Conservation (phyloP, 2,888 invertebrate species). For the Luffia ferchaultella region DNA sequence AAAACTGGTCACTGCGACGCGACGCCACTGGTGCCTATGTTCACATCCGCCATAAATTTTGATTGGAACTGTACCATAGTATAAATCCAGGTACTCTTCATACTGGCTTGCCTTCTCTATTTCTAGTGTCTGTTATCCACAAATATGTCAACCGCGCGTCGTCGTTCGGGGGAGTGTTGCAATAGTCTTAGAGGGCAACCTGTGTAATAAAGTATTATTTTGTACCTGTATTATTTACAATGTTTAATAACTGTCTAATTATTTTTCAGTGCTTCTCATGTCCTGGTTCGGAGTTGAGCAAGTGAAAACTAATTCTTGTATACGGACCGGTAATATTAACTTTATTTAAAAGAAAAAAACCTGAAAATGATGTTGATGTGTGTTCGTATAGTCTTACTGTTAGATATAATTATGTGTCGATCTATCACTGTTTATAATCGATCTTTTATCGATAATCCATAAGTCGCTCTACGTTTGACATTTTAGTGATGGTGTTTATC, state of each 20-base stretch:
- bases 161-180: not conserved
- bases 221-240: slow-evolving; percentile 2
- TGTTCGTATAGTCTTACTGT: not conserved
- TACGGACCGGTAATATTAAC: slow-evolving; percentile 53
- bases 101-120: too few species aligned
- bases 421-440: not conserved
- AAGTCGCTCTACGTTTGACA: not conserved
- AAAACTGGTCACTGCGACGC: too few species aligned
- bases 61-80: too few species aligned
- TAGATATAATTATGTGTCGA: too few species aligned
- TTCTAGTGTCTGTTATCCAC: too few species aligned
- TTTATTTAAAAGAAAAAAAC: not conserved
- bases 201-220: not conserved
- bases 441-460: not conserved
- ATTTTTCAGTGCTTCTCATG: slow-evolving; percentile 60
- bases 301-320: slow-evolving; percentile 57
- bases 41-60: too few species aligned
- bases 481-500: not conserved
- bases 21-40: too few species aligned
- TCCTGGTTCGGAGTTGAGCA: slow-evolving; percentile 63
- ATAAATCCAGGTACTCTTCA: too few species aligned
- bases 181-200: slow-evolving; percentile 1
- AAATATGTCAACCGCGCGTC: too few species aligned
- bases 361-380: not conserved
- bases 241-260: slow-evolving; percentile 5